Conservation (phyloP, 2,888 invertebrate genomes). For the Antheraea assamensis region DNA sequence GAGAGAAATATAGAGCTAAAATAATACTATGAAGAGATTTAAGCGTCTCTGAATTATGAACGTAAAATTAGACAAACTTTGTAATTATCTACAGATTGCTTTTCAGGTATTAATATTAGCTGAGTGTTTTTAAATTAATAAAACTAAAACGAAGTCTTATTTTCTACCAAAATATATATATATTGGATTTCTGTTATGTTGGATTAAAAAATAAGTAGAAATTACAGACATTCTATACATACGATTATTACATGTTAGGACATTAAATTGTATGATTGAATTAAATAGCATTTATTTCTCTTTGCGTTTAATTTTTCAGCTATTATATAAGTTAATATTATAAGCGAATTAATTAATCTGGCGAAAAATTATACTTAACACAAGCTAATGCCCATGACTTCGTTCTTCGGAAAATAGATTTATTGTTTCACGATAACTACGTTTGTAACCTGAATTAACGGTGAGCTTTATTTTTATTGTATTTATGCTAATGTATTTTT, state of each 20-base stretch:
- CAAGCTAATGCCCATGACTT: not conserved
- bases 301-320: too few species aligned
- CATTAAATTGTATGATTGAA: too few species aligned
- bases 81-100: constrained; percentile 7
- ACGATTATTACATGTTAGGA: too few species aligned
- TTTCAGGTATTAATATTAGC: constrained; percentile 4
- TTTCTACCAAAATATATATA: not conserved
- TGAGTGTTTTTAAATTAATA: not conserved
- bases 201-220: not conserved
- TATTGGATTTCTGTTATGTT: not conserved
- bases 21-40: constrained; percentile 15
- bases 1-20: constrained; percentile 30
- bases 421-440: too few species aligned
- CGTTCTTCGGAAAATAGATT: not conserved
- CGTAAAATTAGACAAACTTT: constrained; percentile 2
- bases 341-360: too few species aligned
- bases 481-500: too few species aligned
- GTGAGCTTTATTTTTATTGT: too few species aligned
- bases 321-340: too few species aligned
- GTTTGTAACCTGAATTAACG: too few species aligned
- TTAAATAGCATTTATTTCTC: too few species aligned
- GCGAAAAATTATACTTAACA: not conserved
- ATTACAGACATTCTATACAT: not conserved
- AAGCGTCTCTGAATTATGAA: constrained; percentile 2
- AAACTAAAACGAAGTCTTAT: not conserved